A percentile compares a stretch with the other conserved stretches of the same genome.
Evolutionary conservation across 64 coral and sea anemone genomes (phyloP).

Genomic region (Acropora tenuis): DNA sequence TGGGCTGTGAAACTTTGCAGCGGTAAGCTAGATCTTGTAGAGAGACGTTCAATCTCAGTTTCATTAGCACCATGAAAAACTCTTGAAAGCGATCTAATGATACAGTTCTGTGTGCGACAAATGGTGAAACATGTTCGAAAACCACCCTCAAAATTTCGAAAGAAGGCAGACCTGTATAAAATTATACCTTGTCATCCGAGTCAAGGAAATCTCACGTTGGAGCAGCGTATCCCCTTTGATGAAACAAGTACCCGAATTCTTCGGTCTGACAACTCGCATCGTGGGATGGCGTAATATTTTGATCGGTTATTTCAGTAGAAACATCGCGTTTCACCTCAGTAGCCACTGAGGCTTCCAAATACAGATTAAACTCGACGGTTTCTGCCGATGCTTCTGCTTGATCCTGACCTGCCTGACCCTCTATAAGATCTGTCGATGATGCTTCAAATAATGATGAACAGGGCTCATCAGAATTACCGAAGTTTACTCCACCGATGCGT

Average conservation of each 20-base stretch:
- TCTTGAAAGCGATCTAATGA: slow-evolving; percentile 11
- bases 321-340: too few relatives aligned
- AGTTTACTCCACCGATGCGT: too few relatives aligned
- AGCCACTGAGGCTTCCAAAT: too few relatives aligned
- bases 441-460: too few relatives aligned
- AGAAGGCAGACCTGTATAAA: slow-evolving; percentile 55
- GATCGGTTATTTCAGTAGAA: too few relatives aligned
- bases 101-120: background rate
- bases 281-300: background rate
- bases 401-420: too few relatives aligned
- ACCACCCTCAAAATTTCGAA: slow-evolving; percentile 41
- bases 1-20: background rate
- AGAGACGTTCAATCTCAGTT: slow-evolving; percentile 19
- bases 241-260: slow-evolving; percentile 63
- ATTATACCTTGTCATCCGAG: slow-evolving; percentile 37
- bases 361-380: too few relatives aligned
- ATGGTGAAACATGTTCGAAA: slow-evolving; percentile 13
- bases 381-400: too few relatives aligned
- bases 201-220: slow-evolving; percentile 30
- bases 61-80: slow-evolving; percentile 2
- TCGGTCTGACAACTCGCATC: slow-evolving; percentile 40
- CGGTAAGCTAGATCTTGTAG: slow-evolving; percentile 12
- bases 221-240: slow-evolving; percentile 15
- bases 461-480: too few relatives aligned
- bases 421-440: too few relatives aligned